These are phyloP conservation scores for Thamnaconus septentrionalis DNA, from an alignment of 2,113 vertebrate species.

Conservation along the genomic window DNA sequence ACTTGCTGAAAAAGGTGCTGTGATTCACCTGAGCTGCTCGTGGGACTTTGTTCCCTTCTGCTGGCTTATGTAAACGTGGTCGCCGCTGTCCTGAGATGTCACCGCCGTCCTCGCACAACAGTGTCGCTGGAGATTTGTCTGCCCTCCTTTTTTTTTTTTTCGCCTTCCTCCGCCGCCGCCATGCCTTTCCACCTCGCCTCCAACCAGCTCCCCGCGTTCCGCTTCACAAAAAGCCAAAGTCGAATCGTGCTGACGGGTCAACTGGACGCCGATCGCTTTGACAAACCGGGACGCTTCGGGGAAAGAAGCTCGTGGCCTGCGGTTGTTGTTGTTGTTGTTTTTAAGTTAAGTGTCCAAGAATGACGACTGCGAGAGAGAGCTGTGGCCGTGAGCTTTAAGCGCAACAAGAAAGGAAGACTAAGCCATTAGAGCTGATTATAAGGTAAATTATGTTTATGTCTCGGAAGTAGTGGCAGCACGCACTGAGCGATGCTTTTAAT, in stretches of 20 bases:
- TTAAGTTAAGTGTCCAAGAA: not conserved
- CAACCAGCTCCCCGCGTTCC: conserved; percentile 21
- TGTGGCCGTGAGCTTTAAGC: too few species aligned
- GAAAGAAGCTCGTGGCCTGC: not conserved
- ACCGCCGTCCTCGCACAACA: conserved; percentile 1
- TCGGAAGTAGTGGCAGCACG: too few species aligned
- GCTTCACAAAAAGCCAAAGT: conserved; percentile 22
- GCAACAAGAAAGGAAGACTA: too few species aligned
- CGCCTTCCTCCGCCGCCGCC: conserved; percentile 2
- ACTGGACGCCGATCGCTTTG: conserved; percentile 20
- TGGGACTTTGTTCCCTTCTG: too few species aligned
- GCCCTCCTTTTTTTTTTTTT: conserved; percentile 7
- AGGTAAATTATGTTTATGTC: too few species aligned
- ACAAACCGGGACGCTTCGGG: conserved; percentile 33
- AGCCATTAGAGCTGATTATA: too few species aligned
- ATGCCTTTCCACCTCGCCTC: conserved; percentile 4
- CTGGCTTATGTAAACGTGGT: too few species aligned
- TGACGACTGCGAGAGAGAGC: too few species aligned
- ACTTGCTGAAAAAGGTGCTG: too few species aligned
- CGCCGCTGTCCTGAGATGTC: conserved; percentile 19
- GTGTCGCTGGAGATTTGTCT: not conserved
- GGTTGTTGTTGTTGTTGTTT: not conserved
- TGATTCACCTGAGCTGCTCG: too few species aligned
- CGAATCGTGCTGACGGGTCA: conserved; percentile 43
- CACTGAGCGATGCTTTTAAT: too few species aligned